Conservation (phyloP, 2,888 invertebrate genomes). For the Drepanosiphum platanoidis region DNA sequence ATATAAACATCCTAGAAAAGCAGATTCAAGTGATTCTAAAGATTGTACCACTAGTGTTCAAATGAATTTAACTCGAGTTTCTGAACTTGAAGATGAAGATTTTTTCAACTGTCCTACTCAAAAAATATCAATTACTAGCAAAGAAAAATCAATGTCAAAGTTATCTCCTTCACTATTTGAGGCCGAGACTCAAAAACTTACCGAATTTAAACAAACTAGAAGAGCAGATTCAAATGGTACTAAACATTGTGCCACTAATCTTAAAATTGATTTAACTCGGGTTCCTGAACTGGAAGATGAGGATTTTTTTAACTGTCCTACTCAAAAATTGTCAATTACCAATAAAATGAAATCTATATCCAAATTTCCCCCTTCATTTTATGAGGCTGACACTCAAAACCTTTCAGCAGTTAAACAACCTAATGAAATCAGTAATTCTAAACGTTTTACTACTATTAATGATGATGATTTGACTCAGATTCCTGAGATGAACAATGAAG, state of each 20-base stretch:
- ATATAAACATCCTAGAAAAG: not conserved
- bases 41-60: not conserved
- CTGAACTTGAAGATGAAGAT: conserved; percentile 4
- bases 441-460: not conserved
- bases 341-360: not conserved
- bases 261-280: not conserved
- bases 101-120: conserved; percentile 47
- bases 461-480: not conserved
- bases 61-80: not conserved
- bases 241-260: not conserved
- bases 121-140: not conserved
- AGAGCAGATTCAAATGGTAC: not conserved
- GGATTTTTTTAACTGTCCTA: conserved; percentile 32
- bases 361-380: not conserved
- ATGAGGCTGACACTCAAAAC: not conserved
- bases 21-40: not conserved
- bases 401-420: not conserved
- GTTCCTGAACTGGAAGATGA: not conserved
- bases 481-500: not conserved
- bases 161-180: not conserved
- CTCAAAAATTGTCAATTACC: conserved; percentile 11
- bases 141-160: not conserved
- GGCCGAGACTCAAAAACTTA: not conserved
- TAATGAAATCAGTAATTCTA: not conserved
- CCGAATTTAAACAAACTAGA: not conserved